phyloP scores from a whole-genome alignment of 2,113 vertebrate species.

The Macrotus californicus region DNA sequence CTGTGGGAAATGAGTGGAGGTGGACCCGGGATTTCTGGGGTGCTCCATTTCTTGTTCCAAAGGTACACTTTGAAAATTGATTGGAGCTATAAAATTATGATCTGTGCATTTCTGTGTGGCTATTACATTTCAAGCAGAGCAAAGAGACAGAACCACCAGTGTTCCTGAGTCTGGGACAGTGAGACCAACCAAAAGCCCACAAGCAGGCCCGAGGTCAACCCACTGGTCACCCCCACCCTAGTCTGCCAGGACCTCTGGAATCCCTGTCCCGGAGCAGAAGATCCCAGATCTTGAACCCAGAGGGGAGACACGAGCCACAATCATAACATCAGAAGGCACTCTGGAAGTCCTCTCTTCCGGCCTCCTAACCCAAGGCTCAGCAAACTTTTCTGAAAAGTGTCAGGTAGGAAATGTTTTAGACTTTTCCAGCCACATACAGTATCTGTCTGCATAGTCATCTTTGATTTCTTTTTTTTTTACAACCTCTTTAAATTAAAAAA shows the following conservation, averaged over 20 bases:
- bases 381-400: not conserved
- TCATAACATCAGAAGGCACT: not conserved
- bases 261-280: not conserved
- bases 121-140: not conserved
- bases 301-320: not conserved
- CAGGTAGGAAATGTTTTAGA: not conserved
- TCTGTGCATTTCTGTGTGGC: not conserved
- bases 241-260: not conserved
- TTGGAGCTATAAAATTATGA: not conserved
- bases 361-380: not conserved
- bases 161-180: not conserved
- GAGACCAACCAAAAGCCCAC: not conserved
- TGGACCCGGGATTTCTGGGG: not conserved
- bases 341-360: not conserved
- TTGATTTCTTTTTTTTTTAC: not conserved
- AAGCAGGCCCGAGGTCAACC: not conserved
- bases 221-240: not conserved
- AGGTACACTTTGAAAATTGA: not conserved
- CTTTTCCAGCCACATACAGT: not conserved
- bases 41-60: not conserved
- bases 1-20: not conserved
- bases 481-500: not conserved
- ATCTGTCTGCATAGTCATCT: not conserved
- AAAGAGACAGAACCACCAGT: not conserved
- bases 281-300: not conserved